Conservation (phyloP, 2,113 vertebrate species). For the Chunga burmeisteri region DNA sequence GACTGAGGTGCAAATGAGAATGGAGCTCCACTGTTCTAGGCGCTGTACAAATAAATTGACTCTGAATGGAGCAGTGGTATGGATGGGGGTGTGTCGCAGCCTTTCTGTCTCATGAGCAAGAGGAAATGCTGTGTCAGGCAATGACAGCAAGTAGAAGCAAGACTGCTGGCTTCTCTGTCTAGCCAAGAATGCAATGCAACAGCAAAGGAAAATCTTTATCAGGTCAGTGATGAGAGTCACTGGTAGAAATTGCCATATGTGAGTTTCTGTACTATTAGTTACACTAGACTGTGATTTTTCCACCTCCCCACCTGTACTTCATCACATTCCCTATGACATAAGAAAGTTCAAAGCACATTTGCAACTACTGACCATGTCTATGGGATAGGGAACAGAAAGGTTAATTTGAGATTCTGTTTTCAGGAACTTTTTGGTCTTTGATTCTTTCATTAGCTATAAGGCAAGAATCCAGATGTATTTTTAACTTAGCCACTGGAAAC, state of each 20-base stretch:
- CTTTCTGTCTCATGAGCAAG: neutral
- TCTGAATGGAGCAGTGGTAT: neutral
- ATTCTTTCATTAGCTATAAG: neutral
- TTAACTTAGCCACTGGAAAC: neutral
- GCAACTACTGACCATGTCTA: neutral
- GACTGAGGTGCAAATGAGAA: neutral
- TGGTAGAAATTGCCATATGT: neutral
- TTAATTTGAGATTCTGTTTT: neutral
- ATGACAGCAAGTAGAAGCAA: neutral
- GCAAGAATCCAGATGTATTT: neutral
- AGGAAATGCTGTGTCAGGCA: neutral
- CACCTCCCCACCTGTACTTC: neutral
- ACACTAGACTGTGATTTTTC: neutral
- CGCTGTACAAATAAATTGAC: neutral
- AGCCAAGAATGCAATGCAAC: neutral
- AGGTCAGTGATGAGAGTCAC: neutral
- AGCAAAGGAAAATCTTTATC: neutral
- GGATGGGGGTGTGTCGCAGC: neutral
- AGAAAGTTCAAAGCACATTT: neutral
- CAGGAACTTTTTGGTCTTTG: neutral
- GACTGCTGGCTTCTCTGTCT: neutral
- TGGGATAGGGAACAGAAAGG: neutral
- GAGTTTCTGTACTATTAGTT: neutral
- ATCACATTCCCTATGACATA: accelerated
- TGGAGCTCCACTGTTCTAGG: neutral